phyloP scores from a whole-genome alignment of 2,888 invertebrate species.

The Macrophya annulata region DNA sequence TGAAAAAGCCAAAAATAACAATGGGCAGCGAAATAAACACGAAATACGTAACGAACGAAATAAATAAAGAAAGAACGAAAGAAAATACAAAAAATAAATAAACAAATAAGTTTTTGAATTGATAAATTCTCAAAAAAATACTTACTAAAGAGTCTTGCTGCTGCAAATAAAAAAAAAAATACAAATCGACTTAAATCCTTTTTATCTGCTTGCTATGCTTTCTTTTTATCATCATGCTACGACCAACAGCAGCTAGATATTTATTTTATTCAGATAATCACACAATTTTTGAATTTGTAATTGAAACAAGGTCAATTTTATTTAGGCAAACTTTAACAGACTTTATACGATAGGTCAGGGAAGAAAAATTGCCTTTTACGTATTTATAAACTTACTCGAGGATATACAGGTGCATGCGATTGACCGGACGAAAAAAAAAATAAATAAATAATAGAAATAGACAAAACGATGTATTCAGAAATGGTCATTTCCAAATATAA shows the following conservation, averaged over 20 bases:
- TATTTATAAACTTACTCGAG: slow-evolving; percentile 23
- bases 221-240: not conserved
- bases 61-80: slow-evolving; percentile 59
- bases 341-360: not conserved
- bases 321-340: not conserved
- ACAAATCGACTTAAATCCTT: slow-evolving; percentile 71
- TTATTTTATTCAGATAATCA: not conserved
- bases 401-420: slow-evolving; percentile 33
- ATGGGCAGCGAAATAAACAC: slow-evolving; percentile 55
- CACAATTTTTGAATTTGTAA: not conserved
- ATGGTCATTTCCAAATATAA: slow-evolving; percentile 4
- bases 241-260: slow-evolving; percentile 16
- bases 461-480: slow-evolving; percentile 36
- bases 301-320: slow-evolving; percentile 7
- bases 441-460: not conserved
- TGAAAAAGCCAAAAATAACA: slow-evolving; percentile 56
- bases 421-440: slow-evolving; percentile 38
- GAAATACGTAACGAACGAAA: slow-evolving; percentile 40
- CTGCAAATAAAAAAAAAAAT: slow-evolving; percentile 81
- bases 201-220: not conserved
- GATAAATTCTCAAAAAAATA: slow-evolving; percentile 76
- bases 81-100: slow-evolving; percentile 67
- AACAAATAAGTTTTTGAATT: slow-evolving; percentile 64
- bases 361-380: not conserved
- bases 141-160: slow-evolving; percentile 86